Conservation (phyloP, 2,797 vertebrate species). For the Phrynocephalus forsythii region DNA sequence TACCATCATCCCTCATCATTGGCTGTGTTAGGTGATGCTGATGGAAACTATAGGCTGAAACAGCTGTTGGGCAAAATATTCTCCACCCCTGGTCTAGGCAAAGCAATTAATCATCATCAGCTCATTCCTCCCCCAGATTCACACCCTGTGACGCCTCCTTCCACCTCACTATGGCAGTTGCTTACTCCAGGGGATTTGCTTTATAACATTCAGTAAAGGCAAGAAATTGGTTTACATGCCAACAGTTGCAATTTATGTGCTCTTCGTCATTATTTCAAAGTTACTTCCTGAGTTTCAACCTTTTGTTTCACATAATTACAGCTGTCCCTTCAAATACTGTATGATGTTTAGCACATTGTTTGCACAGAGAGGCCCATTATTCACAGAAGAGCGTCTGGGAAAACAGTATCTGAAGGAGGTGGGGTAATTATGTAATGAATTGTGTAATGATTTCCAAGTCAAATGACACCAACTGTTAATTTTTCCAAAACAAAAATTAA, state of each 20-base stretch:
- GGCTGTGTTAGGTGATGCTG: neutral
- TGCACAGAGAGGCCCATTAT: conserved; percentile 42
- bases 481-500: neutral
- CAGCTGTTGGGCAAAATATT: no score
- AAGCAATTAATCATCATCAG: neutral
- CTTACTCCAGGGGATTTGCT: neutral
- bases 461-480: neutral
- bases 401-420: conserved; percentile 12
- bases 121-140: neutral
- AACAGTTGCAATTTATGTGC: neutral
- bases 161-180: no score
- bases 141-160: neutral
- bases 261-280: conserved; percentile 4
- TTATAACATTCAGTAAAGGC: neutral
- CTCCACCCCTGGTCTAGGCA: no score
- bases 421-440: neutral
- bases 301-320: conserved; percentile 14
- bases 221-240: neutral
- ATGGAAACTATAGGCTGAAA: neutral
- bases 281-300: conserved; percentile 28
- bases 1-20: neutral
- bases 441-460: rapidly evolving
- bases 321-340: conserved; percentile 38
- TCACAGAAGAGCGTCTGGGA: conserved; percentile 38
- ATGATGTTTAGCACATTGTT: neutral